Evolutionary conservation across 1,140 invertebrate genomes (phyloP), one percentile per base, ranked within the genome.

Genomic region (Megathymus violae): DNA sequence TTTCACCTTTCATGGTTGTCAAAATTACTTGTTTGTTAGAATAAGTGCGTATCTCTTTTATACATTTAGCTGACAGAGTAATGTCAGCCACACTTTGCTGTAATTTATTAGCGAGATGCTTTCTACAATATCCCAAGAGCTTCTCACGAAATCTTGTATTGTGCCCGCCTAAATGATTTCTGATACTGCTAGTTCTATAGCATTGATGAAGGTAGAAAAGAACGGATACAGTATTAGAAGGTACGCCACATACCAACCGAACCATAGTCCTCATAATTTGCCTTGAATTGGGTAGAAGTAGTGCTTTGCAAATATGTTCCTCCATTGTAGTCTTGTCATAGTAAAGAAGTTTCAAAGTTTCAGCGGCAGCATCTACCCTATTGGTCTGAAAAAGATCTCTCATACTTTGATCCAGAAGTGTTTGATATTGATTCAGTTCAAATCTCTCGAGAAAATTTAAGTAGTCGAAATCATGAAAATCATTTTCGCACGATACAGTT

Each of bases 141-240:
- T 89, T 91, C 63, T 89, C 88, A 0, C 85, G 78, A 27, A 88
- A 67, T 56, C 66, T 85, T 4, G 75, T 83, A 36, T 91, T 91
- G 34, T 76, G 54, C 3, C 88, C 88, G 22, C 82, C 88, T 5
- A 91, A 43, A 47, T 82, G 78, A 67, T 88, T 85, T 34, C 58
- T 82, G 0, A 75, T 17, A 40, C 80, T 76, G 46, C 73, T 77
- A 1, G 77, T 81, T 59, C 86, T 81, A 52, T 86, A 84, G 36
- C 85, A 89, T 43, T 89, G 86, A 22, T 91, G 85, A 0, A 91
- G 71, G 43, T 82, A 91, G 62, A 91, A 91, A 1, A 91, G 66
- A 2, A 91, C 69, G 5, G 88, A 91, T 0, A 91, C 79, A 10
- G 65, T 64, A 34, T 77, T 50, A 0, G 85, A 51, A 10, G 84